Evolutionary conservation across 2,797 vertebrate species (phyloP).

Genomic region (Hylomyscus alleni): DNA sequence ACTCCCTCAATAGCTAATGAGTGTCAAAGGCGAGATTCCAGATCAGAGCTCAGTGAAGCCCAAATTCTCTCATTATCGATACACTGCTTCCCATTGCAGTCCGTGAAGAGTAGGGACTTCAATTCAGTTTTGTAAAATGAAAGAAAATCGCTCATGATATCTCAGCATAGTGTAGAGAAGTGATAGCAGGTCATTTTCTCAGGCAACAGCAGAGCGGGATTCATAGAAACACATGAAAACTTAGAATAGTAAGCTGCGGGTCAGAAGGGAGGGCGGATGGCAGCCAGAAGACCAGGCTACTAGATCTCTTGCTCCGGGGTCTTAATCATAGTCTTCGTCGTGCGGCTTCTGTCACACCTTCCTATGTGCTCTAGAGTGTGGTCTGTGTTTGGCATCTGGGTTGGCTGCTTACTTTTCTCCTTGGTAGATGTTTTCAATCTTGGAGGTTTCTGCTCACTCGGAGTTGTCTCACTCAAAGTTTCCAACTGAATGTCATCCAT

Average conservation of each 20-base stretch:
- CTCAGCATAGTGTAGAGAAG: neutral
- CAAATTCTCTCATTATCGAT: conserved; percentile 38
- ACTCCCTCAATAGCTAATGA: conserved; percentile 46
- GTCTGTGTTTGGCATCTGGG: neutral
- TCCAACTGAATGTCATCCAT: neutral
- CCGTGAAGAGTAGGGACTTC: neutral
- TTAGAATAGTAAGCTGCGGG: neutral
- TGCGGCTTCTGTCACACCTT: neutral
- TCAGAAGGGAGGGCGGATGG: accelerated
- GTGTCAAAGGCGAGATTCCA: conserved; percentile 44
- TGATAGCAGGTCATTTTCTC: neutral
- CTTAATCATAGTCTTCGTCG: neutral
- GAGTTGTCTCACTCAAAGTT: neutral
- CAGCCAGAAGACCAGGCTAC: neutral
- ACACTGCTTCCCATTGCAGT: neutral
- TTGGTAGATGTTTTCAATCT: neutral
- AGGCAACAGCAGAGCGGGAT: neutral
- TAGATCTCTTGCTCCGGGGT: neutral
- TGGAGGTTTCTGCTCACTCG: neutral
- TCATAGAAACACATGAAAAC: neutral
- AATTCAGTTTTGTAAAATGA: conserved; percentile 55
- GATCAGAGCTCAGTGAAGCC: neutral
- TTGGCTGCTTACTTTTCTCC: neutral
- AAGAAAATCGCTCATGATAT: neutral
- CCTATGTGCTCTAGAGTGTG: neutral